phyloP scores from a whole-genome alignment of 2,888 invertebrate species.

The Seira musarum region DNA sequence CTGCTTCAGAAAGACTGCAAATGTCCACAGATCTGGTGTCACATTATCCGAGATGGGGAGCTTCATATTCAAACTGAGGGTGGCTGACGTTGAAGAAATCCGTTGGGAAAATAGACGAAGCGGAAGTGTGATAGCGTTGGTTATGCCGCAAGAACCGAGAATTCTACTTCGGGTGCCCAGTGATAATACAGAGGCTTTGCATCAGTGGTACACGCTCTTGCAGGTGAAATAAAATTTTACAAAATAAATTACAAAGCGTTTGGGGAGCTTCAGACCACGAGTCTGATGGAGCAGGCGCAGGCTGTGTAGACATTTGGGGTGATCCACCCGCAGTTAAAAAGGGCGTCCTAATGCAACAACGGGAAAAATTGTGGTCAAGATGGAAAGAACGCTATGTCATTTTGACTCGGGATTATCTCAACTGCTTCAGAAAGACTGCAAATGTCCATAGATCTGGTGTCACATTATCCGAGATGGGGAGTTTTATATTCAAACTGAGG shows the following conservation, averaged over 20 bases:
- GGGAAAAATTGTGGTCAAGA: constrained; percentile 78
- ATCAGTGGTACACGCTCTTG: constrained; percentile 79
- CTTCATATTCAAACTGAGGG: constrained; percentile 78
- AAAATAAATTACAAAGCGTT: constrained; percentile 71
- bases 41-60: constrained; percentile 79
- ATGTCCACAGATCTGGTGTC: constrained; percentile 71
- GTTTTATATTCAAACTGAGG: constrained; percentile 79
- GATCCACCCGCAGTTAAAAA: constrained; percentile 77
- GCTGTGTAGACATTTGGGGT: constrained; percentile 65
- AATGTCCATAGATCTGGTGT: constrained; percentile 71
- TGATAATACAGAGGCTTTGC: constrained; percentile 74
- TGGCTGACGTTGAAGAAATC: constrained; percentile 79
- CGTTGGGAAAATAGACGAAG: constrained; percentile 80
- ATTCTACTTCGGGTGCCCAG: constrained; percentile 74
- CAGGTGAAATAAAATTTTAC: constrained; percentile 73
- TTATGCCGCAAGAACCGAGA: constrained; percentile 73
- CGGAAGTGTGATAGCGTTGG: constrained; percentile 77
- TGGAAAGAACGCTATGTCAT: constrained; percentile 81
- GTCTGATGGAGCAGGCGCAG: constrained; percentile 48
- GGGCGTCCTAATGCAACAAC: constrained; percentile 79
- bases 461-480: constrained; percentile 79
- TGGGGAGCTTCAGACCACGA: constrained; percentile 66
- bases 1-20: constrained; percentile 77
- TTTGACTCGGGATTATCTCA: constrained; percentile 79
- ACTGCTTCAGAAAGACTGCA: constrained; percentile 78